Conservation (phyloP, 2,888 invertebrate species). For the Empis livida region DNA sequence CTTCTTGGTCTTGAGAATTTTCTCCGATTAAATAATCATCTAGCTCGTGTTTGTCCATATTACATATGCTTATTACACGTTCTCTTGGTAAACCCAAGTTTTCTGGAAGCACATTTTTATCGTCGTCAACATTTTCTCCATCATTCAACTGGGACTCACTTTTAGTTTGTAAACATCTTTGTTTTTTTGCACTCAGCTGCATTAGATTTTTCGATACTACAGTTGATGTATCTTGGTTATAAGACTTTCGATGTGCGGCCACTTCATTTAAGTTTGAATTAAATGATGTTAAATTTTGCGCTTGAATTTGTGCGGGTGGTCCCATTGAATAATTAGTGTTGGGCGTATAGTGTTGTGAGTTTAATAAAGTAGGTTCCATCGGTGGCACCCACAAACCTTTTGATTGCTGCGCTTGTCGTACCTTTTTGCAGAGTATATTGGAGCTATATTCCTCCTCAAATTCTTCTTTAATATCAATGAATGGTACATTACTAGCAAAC, state of each 20-base stretch:
- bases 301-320: too few species aligned
- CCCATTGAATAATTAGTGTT: too few species aligned
- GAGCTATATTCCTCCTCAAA: conserved; percentile 25
- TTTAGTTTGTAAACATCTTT: neutral
- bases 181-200: conserved; percentile 4
- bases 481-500: too few species aligned
- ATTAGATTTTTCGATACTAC: neutral
- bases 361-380: too few species aligned
- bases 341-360: too few species aligned
- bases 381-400: conserved; percentile 28
- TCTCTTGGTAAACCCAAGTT: conserved; percentile 47
- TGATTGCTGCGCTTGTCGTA: conserved; percentile 33
- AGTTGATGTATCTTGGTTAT: conserved; percentile 5
- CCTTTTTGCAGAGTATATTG: conserved; percentile 34
- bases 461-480: too few species aligned
- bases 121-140: conserved; percentile 13
- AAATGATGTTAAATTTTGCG: conserved; percentile 8
- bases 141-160: conserved; percentile 3
- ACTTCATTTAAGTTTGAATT: conserved; percentile 24
- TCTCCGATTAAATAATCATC: conserved; percentile 70
- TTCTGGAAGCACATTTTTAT: conserved; percentile 21
- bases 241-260: conserved; percentile 17
- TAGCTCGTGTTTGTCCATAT: conserved; percentile 66
- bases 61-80: conserved; percentile 59
- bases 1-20: conserved; percentile 67